phyloP scores from a whole-genome alignment of 2,888 invertebrate genomes.

The Athripsodes cinereus region DNA sequence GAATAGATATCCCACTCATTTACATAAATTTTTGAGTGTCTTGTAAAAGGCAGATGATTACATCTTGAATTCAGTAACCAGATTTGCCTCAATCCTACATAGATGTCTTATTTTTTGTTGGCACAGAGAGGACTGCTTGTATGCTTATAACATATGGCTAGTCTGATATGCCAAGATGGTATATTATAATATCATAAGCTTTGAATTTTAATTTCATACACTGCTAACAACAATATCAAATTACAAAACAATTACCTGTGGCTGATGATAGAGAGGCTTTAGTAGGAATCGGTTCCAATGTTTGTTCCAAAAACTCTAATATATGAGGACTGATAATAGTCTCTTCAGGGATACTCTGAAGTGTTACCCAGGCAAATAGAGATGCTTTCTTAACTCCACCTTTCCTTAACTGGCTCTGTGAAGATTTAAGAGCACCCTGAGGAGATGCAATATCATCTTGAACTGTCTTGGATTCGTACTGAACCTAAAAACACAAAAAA shows the following conservation, averaged over 20 bases:
- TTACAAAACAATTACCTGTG: constrained; percentile 31
- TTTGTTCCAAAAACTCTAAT: constrained; percentile 94
- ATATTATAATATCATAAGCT: too few relatives aligned
- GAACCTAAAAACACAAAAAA: constrained; percentile 46
- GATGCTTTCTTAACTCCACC: constrained; percentile 79
- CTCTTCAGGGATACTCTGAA: constrained; percentile 96
- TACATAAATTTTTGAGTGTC: too few relatives aligned
- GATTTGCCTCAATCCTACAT: too few relatives aligned
- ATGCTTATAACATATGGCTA: too few relatives aligned
- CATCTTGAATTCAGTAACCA: too few relatives aligned
- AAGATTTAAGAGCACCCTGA: constrained; percentile 28
- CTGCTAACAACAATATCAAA: too few relatives aligned
- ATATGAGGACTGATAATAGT: constrained; percentile 97
- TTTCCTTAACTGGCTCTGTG: constrained; percentile 39
- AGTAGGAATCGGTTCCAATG: constrained; percentile 88
- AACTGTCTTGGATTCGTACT: constrained; percentile 74
- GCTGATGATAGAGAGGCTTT: constrained; percentile 47
- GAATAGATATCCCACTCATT: too few relatives aligned
- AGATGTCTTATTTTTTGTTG: too few relatives aligned
- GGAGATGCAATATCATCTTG: constrained; percentile 55
- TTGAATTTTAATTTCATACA: too few relatives aligned
- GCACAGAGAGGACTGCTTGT: too few relatives aligned
- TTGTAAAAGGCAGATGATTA: too few relatives aligned
- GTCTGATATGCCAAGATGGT: too few relatives aligned
- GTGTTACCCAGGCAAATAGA: constrained; percentile 90